Conservation (phyloP, 2,888 invertebrate genomes). For the Dryobotodes eremita region DNA sequence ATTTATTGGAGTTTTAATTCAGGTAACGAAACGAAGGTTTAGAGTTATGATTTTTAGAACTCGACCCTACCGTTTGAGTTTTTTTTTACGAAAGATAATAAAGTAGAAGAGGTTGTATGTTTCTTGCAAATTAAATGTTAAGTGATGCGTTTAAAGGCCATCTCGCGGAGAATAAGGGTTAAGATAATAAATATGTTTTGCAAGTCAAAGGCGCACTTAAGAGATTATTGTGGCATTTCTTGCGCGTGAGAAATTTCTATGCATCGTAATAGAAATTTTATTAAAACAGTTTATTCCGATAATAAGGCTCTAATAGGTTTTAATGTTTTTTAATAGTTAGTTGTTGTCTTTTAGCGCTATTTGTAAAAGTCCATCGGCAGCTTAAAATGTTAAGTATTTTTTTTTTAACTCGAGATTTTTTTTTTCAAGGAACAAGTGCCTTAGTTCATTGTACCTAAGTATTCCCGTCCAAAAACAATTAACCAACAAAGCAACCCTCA, state of each 20-base stretch:
- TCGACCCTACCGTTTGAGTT: background rate
- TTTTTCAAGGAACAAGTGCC: too few relatives aligned
- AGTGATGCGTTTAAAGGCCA: constrained; percentile 62
- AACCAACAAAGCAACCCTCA: constrained; percentile 41
- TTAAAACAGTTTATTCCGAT: background rate
- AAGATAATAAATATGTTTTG: constrained; percentile 52
- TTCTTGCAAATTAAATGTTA: constrained; percentile 57
- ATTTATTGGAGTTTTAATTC: constrained; percentile 84
- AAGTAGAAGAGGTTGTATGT: constrained; percentile 20
- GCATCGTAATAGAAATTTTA: constrained; percentile 6
- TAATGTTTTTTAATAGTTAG: background rate
- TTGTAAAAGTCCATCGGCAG: background rate
- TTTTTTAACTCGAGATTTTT: too few relatives aligned
- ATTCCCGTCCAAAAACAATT: constrained; percentile 44
- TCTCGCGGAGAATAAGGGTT: constrained; percentile 41
- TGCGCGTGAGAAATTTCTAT: constrained; percentile 37
- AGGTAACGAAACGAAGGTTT: constrained; percentile 75
- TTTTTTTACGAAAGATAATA: constrained; percentile 29
- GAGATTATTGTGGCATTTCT: constrained; percentile 31
- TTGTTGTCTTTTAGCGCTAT: background rate
- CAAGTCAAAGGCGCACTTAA: constrained; percentile 41
- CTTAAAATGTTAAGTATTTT: too few relatives aligned
- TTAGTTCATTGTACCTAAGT: too few relatives aligned
- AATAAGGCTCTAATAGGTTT: background rate
- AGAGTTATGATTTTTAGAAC: constrained; percentile 59